Evolutionary conservation across 1,140 invertebrate species (phyloP).

Genomic region (Oreohelix idahoensis): DNA sequence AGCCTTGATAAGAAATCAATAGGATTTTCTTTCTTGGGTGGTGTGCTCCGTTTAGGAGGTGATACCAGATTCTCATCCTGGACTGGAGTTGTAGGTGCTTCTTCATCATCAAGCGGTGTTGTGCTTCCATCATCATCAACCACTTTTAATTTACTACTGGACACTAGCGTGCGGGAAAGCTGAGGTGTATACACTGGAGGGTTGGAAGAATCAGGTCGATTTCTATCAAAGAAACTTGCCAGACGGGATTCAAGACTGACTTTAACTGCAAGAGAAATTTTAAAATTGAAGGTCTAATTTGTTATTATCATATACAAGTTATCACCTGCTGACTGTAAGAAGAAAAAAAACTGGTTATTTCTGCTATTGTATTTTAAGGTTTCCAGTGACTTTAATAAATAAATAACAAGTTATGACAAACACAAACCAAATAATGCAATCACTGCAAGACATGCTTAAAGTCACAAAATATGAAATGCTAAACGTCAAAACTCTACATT

Average conservation of each 20-base stretch:
- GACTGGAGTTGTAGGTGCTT: constrained; percentile 54
- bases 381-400: too few relatives aligned
- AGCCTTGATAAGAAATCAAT: constrained; percentile 69
- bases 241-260: constrained; percentile 42
- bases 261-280: constrained; percentile 10
- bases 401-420: too few relatives aligned
- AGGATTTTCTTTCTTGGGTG: constrained; percentile 55
- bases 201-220: constrained; percentile 29
- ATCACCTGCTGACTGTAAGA: too few relatives aligned
- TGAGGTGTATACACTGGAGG: constrained; percentile 40
- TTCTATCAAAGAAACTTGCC: constrained; percentile 41
- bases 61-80: constrained; percentile 51
- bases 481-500: too few relatives aligned
- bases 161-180: constrained; percentile 17
- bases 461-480: too few relatives aligned
- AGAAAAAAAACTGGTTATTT: too few relatives aligned
- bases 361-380: too few relatives aligned
- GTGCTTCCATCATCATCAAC: constrained; percentile 56
- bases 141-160: constrained; percentile 29
- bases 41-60: constrained; percentile 20
- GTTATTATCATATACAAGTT: too few relatives aligned
- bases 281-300: not conserved
- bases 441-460: too few relatives aligned
- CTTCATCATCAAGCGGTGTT: constrained; percentile 67
- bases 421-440: too few relatives aligned